Percentiles rank a stretch among this genome's conserved stretches.
phyloP scores from a whole-genome alignment of 2,113 vertebrate genomes.

The Aegithalos caudatus region DNA sequence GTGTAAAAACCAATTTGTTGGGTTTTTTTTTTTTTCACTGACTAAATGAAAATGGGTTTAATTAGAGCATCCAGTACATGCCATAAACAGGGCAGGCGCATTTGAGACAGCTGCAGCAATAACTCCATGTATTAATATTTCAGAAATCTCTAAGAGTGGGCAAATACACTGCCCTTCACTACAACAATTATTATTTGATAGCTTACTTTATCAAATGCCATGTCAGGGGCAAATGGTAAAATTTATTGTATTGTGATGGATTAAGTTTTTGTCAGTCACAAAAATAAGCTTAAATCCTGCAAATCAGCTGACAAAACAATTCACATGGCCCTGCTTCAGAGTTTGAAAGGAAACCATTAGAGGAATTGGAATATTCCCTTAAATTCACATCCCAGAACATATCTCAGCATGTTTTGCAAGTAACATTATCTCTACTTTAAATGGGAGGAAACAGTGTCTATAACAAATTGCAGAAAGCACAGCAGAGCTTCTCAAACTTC shows the following conservation, averaged over 20 bases:
- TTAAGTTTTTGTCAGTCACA: constrained; percentile 3
- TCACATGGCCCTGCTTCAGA: background rate
- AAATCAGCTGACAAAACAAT: background rate
- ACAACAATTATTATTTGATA: constrained; percentile 39
- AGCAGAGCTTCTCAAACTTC: background rate
- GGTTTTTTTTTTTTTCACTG: background rate
- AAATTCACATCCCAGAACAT: background rate
- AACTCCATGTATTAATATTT: constrained; percentile 20
- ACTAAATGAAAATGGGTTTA: constrained; percentile 44
- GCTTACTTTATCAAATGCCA: constrained; percentile 6
- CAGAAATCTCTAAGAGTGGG: constrained; percentile 15
- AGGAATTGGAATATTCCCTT: background rate
- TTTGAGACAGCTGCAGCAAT: background rate
- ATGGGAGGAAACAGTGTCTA: background rate
- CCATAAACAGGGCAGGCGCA: background rate
- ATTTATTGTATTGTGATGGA: background rate
- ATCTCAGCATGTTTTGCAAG: background rate
- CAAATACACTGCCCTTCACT: constrained; percentile 14
- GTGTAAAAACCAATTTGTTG: constrained; percentile 11
- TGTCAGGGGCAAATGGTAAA: background rate
- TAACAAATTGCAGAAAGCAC: background rate
- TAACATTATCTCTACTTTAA: background rate
- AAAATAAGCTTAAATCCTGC: background rate
- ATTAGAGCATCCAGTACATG: constrained; percentile 21
- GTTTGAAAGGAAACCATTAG: background rate